phyloP scores from a whole-genome alignment of 2,113 vertebrate genomes.

The Ibidorhyncha struthersii region DNA sequence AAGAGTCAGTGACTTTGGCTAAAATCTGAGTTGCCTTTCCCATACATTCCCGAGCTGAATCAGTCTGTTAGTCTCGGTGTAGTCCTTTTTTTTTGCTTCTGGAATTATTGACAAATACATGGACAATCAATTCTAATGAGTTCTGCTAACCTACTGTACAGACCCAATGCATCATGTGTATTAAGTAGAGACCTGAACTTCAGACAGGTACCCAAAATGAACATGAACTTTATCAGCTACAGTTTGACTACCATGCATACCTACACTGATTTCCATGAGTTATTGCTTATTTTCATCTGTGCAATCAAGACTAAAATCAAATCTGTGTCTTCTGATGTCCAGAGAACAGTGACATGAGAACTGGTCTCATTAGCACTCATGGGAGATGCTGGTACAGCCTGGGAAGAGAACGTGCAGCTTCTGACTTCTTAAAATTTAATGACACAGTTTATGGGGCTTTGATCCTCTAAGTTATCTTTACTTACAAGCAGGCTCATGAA shows the following conservation, averaged over 20 bases:
- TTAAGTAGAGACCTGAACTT: neutral
- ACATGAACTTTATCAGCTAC: neutral
- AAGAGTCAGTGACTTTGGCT: neutral
- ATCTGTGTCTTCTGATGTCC: conserved; percentile 13
- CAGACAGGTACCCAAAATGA: neutral
- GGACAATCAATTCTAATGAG: neutral
- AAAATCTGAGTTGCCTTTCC: neutral
- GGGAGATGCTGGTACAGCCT: conserved; percentile 23
- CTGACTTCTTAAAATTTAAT: conserved; percentile 68
- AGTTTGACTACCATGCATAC: neutral
- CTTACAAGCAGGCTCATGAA: conserved; percentile 62
- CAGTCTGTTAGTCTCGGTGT: neutral
- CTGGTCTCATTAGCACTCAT: conserved; percentile 44
- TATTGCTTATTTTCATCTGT: conserved; percentile 24
- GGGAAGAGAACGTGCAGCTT: neutral
- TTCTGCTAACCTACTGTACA: neutral
- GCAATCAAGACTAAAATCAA: neutral
- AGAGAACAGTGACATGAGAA: neutral
- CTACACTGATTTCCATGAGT: neutral
- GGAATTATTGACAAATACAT: neutral
- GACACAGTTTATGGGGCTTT: conserved; percentile 59
- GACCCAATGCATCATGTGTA: neutral
- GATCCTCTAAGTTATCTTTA: conserved; percentile 67
- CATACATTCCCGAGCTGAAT: neutral
- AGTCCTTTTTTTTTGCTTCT: neutral